Evolutionary conservation across 2,888 invertebrate genomes (phyloP).

Genomic region (Aphidius colemani): DNA sequence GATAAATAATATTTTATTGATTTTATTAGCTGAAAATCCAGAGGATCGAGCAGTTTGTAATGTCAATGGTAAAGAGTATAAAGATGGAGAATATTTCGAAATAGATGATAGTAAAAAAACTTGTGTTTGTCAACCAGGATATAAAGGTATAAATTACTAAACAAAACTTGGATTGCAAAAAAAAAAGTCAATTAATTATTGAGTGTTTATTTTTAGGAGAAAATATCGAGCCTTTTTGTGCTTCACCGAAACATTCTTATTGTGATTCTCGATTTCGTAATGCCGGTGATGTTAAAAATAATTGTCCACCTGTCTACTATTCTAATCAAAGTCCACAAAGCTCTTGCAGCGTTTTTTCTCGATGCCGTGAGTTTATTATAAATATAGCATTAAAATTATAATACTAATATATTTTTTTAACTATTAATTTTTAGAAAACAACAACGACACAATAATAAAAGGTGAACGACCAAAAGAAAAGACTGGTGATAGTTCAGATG

Average conservation of each 20-base stretch:
- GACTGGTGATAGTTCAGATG: not conserved
- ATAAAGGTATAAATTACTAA: conserved; percentile 33
- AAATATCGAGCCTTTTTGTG: conserved; percentile 47
- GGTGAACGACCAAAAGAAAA: not conserved
- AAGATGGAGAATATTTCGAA: conserved; percentile 44
- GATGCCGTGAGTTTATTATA: conserved; percentile 47
- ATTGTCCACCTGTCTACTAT: conserved; percentile 46
- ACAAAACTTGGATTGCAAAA: not conserved
- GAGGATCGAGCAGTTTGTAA: conserved; percentile 40
- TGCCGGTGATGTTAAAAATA: conserved; percentile 27
- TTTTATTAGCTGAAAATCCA: conserved; percentile 35
- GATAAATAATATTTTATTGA: conserved; percentile 1
- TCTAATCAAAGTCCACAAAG: conserved; percentile 33
- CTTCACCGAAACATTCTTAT: conserved; percentile 17
- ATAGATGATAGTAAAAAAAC: conserved; percentile 34
- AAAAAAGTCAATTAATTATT: not conserved
- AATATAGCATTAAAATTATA: no score
- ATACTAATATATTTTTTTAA: not conserved
- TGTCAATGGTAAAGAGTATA: conserved; percentile 45
- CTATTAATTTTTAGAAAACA: conserved; percentile 11
- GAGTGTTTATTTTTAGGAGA: conserved; percentile 32
- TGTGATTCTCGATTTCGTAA: conserved; percentile 38
- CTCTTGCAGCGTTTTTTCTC: conserved; percentile 35
- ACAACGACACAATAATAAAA: conserved; percentile 20
- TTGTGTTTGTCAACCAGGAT: conserved; percentile 43